Evolutionary conservation across 2,113 vertebrate genomes (phyloP).

Genomic region (Geococcyx californianus): DNA sequence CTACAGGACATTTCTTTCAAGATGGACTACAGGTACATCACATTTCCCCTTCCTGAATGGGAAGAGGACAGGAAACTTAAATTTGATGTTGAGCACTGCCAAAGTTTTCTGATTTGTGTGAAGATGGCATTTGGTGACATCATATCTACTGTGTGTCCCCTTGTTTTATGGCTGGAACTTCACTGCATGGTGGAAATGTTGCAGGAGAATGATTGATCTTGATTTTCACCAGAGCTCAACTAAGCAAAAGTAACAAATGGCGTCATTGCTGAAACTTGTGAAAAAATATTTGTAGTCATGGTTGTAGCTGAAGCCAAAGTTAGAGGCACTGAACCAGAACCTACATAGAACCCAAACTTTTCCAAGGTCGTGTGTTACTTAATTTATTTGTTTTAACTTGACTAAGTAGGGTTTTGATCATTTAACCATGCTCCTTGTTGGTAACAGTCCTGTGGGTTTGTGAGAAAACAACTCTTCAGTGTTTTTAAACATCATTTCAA

Average conservation of each 20-base stretch:
- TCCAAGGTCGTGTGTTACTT: slow-evolving; percentile 59
- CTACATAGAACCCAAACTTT: slow-evolving; percentile 41
- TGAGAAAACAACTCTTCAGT: slow-evolving; percentile 19
- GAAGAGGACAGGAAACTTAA: slow-evolving; percentile 11
- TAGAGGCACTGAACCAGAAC: slow-evolving; percentile 67
- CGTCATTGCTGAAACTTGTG: slow-evolving; percentile 71
- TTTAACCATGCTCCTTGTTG: slow-evolving; percentile 43
- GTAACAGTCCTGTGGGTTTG: slow-evolving; percentile 40
- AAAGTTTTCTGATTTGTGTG: slow-evolving; percentile 35
- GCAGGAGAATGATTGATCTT: slow-evolving; percentile 67
- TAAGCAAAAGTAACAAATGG: slow-evolving; percentile 77
- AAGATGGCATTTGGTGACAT: slow-evolving; percentile 36
- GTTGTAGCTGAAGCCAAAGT: slow-evolving; percentile 64
- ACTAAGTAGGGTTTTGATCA: slow-evolving; percentile 68
- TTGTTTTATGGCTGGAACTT: slow-evolving; percentile 43
- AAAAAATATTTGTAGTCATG: slow-evolving; percentile 78
- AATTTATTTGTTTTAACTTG: slow-evolving; percentile 71
- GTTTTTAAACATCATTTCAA: slow-evolving; percentile 27
- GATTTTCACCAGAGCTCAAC: slow-evolving; percentile 60
- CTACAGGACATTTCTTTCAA: slow-evolving; percentile 35
- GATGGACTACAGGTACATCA: background rate
- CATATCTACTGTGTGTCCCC: slow-evolving; percentile 44
- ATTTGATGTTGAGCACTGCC: background rate
- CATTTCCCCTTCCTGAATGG: slow-evolving; percentile 12
- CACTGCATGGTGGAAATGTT: slow-evolving; percentile 55